Conservation (phyloP, 2,797 vertebrate species). For the Muscicapa comitata region DNA sequence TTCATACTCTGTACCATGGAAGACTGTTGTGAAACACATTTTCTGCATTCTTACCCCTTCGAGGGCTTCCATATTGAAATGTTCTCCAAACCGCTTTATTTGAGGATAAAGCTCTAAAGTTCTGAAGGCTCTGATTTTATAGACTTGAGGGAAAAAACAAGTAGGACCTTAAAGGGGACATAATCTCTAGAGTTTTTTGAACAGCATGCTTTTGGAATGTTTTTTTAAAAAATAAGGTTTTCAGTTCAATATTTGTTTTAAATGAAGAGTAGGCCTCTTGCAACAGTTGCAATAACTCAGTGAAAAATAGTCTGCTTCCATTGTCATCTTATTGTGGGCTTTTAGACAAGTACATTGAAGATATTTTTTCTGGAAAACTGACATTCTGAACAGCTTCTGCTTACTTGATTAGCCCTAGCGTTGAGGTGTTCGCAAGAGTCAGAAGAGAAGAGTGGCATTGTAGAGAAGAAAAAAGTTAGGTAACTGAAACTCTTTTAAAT, state of each 20-base stretch:
- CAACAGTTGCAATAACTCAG: background rate
- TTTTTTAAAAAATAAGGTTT: background rate
- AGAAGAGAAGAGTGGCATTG: background rate
- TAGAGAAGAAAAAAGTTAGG: background rate
- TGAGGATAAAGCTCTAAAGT: background rate
- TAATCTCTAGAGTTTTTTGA: background rate
- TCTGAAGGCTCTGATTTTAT: slow-evolving; percentile 34
- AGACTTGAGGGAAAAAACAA: background rate
- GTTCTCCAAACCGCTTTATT: background rate
- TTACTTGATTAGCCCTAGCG: background rate
- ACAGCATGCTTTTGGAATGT: background rate
- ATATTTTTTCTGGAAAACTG: background rate
- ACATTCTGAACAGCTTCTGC: background rate
- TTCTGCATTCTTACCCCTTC: slow-evolving; percentile 47
- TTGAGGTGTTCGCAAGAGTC: background rate
- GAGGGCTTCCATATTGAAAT: slow-evolving; percentile 54
- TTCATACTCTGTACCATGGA: slow-evolving; percentile 41
- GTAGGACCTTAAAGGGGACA: background rate
- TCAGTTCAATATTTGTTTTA: background rate
- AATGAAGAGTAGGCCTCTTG: background rate
- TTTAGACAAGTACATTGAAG: background rate
- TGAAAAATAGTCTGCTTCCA: background rate
- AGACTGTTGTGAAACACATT: slow-evolving; percentile 54
- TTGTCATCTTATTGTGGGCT: background rate
- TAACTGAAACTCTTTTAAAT: background rate